Evolutionary conservation across 2,888 invertebrate species (phyloP).

Genomic region (Patella caerulea): DNA sequence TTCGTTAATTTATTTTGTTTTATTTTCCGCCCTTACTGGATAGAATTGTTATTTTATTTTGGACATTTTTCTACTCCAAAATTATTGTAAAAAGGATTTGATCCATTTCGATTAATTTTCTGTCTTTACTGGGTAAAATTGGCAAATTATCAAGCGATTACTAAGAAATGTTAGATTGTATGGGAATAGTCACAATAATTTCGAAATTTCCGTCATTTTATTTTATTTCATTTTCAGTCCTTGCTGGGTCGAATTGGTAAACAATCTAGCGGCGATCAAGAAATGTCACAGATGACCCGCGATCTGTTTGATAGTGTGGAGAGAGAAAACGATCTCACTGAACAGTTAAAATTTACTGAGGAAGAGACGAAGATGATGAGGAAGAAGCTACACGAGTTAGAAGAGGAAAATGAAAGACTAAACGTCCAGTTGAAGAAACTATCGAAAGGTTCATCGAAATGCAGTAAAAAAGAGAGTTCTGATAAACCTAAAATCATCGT

Average conservation of each 20-base stretch:
- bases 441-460: slow-evolving; percentile 74
- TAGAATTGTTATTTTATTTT: too few species aligned
- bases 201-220: too few species aligned
- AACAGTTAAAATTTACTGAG: slow-evolving; percentile 92
- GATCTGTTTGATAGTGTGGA: slow-evolving; percentile 93
- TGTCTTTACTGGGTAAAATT: slow-evolving; percentile 19
- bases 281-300: slow-evolving; percentile 79
- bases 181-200: too few species aligned
- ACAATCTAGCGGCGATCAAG: slow-evolving; percentile 60
- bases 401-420: slow-evolving; percentile 97
- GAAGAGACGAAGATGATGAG: slow-evolving; percentile 86
- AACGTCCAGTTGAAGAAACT: slow-evolving; percentile 96
- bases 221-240: slow-evolving; percentile 33
- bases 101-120: too few species aligned
- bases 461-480: slow-evolving; percentile 10
- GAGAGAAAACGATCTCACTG: slow-evolving; percentile 91
- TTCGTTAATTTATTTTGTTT: too few species aligned
- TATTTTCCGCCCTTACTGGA: slow-evolving; percentile 38
- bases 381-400: slow-evolving; percentile 91
- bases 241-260: slow-evolving; percentile 40
- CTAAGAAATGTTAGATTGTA: slow-evolving; percentile 51
- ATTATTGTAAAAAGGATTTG: too few species aligned
- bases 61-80: too few species aligned
- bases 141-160: slow-evolving; percentile 57
- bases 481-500: background rate